Base-by-base conservation (phyloP, 2,888 invertebrate genomes). In the Campopleginae sp. region DNA sequence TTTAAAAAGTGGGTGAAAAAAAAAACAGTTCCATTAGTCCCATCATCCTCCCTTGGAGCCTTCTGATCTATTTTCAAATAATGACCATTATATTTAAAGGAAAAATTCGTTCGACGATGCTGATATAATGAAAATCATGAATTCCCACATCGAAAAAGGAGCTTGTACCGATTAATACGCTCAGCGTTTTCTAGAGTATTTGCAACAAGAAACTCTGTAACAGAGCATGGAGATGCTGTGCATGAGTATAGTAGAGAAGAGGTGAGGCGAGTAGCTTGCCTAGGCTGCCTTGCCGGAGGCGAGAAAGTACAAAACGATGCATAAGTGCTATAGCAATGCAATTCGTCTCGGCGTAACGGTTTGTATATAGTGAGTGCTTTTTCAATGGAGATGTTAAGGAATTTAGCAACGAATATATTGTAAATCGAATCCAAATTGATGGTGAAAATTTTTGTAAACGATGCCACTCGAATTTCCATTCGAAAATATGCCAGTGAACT, bases 271-370 rank as follows among this genome's bases (percentile, higher is more conserved):
- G 44, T n/a, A 61, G 23, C 23, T 75, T 66, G 75, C 54, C 71
- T 84, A 71, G 87, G 89, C 87, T 90, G 90, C 90, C 91, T 91
- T 90, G 91, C 91, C 91, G 88, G 85, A 78, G 90, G 90, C 91
- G 90, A 90, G 91, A 91, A 91, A 91, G 90, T 90, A 87, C 82
- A 75, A 61, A 72, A 80, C 79, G 82, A 85, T 76, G 68, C 80
- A 84, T 23, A 10, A 33, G 42, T 66, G 38, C 82, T 54, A 5
- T 58, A 48, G 8, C n/a, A 2, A 54, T n/a, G 38, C 10, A 31
- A n/a, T 54, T 38, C 38, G 58, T 54, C 51, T 66, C 31, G 23
- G n/a, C 44, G 42, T 70, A n/a, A 23, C 12, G 46, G 44, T 70
- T 17, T 42, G 38, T 48, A 48, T 19, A 46, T 3, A 31, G 27